A percentile compares a stretch with the other conserved stretches of the same genome.
Evolutionary conservation across 2,797 vertebrate species (phyloP).

Genomic region (Muscicapa striata): DNA sequence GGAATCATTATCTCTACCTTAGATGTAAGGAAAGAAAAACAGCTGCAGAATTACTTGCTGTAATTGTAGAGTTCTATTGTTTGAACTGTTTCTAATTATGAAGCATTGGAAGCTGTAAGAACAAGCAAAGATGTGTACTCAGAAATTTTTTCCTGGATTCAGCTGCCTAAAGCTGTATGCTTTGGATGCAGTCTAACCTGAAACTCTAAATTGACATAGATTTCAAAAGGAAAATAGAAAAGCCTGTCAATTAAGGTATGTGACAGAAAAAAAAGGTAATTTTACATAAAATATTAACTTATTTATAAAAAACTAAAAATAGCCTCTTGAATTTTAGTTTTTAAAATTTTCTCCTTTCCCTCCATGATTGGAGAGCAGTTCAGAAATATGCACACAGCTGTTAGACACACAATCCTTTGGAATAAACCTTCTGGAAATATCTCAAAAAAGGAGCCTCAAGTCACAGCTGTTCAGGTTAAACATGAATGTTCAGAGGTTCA

Average conservation of each 20-base stretch:
- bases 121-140: neutral
- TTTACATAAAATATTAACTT: neutral
- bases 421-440: neutral
- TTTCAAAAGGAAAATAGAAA: neutral
- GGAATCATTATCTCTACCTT: neutral
- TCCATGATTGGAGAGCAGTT: neutral
- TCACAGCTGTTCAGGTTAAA: neutral
- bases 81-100: conserved; percentile 23
- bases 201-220: neutral
- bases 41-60: neutral
- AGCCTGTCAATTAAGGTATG: neutral
- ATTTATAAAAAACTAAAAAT: neutral
- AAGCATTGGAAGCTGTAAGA: neutral
- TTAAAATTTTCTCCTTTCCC: neutral
- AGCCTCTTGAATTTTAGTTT: neutral
- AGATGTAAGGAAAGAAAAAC: neutral
- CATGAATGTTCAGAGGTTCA: neutral
- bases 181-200: neutral
- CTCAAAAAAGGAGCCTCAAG: neutral
- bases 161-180: neutral
- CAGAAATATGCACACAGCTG: neutral
- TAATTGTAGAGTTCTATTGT: neutral
- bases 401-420: neutral
- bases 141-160: neutral
- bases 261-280: neutral